These are phyloP conservation scores for Calcarius ornatus DNA, from an alignment of 2,113 vertebrate genomes.

Conservation along the genomic window DNA sequence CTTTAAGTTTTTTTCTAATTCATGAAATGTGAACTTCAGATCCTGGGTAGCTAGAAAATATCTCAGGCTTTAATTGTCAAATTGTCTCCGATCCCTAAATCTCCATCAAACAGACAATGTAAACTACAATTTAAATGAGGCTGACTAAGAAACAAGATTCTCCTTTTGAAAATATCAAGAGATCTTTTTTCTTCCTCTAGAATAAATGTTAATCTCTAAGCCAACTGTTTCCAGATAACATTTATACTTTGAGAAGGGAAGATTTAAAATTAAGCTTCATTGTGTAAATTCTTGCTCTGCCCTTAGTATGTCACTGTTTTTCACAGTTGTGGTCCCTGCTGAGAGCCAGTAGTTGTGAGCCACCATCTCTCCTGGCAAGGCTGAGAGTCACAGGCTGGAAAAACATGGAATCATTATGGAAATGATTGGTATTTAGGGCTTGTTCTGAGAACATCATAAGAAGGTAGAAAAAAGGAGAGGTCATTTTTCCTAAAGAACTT, in stretches of 20 bases:
- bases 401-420: too few relatives aligned
- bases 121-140: background rate
- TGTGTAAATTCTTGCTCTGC: background rate
- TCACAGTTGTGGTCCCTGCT: background rate
- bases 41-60: background rate
- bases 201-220: background rate
- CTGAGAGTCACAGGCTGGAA: too few relatives aligned
- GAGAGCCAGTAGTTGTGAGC: background rate
- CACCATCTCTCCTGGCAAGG: too few relatives aligned
- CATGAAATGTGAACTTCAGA: background rate
- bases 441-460: too few relatives aligned
- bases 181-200: background rate
- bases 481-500: too few relatives aligned
- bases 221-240: background rate
- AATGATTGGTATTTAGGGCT: too few relatives aligned
- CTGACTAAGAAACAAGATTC: background rate
- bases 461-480: too few relatives aligned
- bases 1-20: background rate
- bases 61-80: background rate
- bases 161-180: background rate
- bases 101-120: background rate
- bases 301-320: background rate
- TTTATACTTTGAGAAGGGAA: background rate
- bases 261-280: background rate
- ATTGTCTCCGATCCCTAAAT: background rate